These are phyloP conservation scores for Limanda limanda DNA, from an alignment of 2,113 vertebrate genomes.

Conservation along the genomic window DNA sequence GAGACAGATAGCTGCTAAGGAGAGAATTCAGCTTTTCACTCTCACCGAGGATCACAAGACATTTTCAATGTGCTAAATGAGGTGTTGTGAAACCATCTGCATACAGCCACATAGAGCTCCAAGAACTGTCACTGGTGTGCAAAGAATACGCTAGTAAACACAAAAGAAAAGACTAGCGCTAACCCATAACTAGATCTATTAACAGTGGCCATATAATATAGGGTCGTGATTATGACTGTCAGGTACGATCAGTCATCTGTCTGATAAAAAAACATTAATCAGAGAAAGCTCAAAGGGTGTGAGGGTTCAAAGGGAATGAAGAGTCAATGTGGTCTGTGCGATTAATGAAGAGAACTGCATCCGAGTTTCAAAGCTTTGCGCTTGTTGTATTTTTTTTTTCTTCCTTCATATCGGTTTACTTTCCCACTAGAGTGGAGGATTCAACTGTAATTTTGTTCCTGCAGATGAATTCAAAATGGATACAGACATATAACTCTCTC, in stretches of 20 bases:
- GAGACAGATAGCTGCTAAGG: conserved; percentile 14
- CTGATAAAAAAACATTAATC: conserved; percentile 56
- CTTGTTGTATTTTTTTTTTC: conserved; percentile 59
- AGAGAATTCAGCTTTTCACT: conserved; percentile 28
- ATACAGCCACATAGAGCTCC: conserved; percentile 1
- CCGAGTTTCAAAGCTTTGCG: conserved; percentile 66
- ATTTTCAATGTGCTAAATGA: conserved; percentile 22
- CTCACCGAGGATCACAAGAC: background rate
- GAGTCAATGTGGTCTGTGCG: conserved; percentile 55
- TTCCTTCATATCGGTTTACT: conserved; percentile 65
- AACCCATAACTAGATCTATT: conserved; percentile 26
- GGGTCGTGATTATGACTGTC: conserved; percentile 52
- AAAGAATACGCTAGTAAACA: conserved; percentile 36
- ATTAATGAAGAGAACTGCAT: conserved; percentile 73
- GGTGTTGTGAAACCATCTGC: conserved; percentile 10
- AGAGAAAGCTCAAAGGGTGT: conserved; percentile 60
- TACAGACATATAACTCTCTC: conserved; percentile 65
- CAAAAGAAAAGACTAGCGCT: conserved; percentile 6
- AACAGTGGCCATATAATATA: conserved; percentile 27
- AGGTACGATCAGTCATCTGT: conserved; percentile 57
- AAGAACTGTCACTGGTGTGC: conserved; percentile 16
- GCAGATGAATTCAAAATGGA: conserved; percentile 78
- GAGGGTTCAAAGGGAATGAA: conserved; percentile 62
- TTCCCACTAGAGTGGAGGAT: conserved; percentile 75
- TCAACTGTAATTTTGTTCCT: conserved; percentile 80